Evolutionary conservation across 2,888 invertebrate genomes (phyloP), one percentile per base, ranked within the genome.

Genomic region (Volucella inanis): DNA sequence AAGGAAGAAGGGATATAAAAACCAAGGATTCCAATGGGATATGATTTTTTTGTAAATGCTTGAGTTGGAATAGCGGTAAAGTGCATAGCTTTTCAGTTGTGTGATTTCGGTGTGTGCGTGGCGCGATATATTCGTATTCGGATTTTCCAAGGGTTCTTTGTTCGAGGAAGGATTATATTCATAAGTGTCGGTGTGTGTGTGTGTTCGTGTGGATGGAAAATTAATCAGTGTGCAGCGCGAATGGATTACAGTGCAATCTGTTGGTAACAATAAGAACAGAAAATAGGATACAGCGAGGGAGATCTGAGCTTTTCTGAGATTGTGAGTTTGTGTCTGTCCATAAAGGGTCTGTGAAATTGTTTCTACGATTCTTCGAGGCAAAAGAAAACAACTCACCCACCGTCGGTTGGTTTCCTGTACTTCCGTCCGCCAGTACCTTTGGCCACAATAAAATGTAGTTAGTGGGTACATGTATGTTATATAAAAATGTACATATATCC

Each of bases 211-310:
- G 43, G 45, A 3, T 47, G 9, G 45, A 65, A 59, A 80, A 79
- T 71, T 67, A 80, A 67, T 80, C 79, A 71, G 45, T 76, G 79
- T 76, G 65, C 71, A 76, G 62, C 47, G 76, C 81, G 59, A 85
- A 68, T 77, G 85, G 81, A 85, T 85, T 85, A 85, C 85, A 81
- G 85, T 85, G 79, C 75, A 84, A 75, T 74, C 57, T 68, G 78
- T 83, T 68, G 68, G 31, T 74, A 31, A 31, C 31, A 38, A 18
- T 41, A 12, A 59, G 12, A 43, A 64, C 11, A 64, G 31, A 31
- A 52, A 68, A 43, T 62, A 55, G 80, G 75, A 84, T 65, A 67
- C 64, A 75, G 49, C 41, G 59, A 49, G 45, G 54, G 71, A 76
- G 39, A 76, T 49, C 50, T 65, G 47, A 47, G 50, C 15, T 49